Evolutionary conservation across 1,140 invertebrate genomes (phyloP), one percentile per base, ranked within the genome.

Genomic region (Diprion similis): DNA sequence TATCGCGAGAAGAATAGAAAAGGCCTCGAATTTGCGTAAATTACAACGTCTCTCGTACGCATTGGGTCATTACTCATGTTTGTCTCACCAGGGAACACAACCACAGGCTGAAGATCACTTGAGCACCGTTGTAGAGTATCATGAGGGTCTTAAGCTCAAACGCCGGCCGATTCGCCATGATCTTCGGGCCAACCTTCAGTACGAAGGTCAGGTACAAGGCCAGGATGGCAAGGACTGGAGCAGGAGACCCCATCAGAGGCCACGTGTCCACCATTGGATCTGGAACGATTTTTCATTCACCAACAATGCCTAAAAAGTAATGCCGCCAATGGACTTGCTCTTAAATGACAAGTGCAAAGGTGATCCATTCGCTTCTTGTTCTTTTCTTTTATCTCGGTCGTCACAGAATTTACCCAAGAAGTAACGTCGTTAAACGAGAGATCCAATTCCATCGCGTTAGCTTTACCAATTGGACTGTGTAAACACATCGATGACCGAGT

Each of bases 241-340:
- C 86, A 8, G 93, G 93, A 1, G 91, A 91, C 24, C 89, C 81
- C 93, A 96, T 95, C 24, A 96, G 84, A 1, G 91, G 88, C 94
- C 94, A 96, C 8, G 91, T 89, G 74, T 93, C 91, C 37, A 92
- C 90, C 73, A 89, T 85, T 0, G 88, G 86, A 84, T 92, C 92
- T 92, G 76, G n/a, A 83, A 84, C 71, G 78, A 71, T 71, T 1
- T 37, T 37, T 37, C 79, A 71, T 18, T 68, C 45, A 10, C 4
- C 11, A 18, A 24, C 18, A 37, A 9, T 18, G 66, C 4, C 4
- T 3, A 68, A 18, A 18, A 7, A 8, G 18, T n/a, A n/a, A n/a
- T n/a, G n/a, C n/a, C 18, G 11, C 0, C 66, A 68, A 37, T 68
- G 66, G 18, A n/a, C n/a, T n/a, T n/a, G n/a, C n/a, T n/a, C n/a